These are phyloP conservation scores for Aphaenogaster ashmeadi DNA, from an alignment of 1,140 invertebrate species.

Conservation along the genomic window DNA sequence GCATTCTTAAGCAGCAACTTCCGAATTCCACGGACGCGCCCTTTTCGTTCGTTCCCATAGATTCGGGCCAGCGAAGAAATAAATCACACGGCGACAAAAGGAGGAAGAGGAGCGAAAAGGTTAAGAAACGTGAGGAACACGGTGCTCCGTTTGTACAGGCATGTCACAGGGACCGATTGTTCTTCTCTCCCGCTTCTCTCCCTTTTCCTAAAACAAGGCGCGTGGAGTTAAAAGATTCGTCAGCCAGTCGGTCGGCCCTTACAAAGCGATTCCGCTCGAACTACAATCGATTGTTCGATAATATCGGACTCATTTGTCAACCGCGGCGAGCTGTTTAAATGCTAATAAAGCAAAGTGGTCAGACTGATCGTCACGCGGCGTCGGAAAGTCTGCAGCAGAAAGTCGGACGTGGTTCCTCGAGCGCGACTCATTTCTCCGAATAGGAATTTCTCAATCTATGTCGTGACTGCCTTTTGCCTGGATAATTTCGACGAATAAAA, in stretches of 20 bases:
- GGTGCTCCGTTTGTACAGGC: conserved; percentile 74
- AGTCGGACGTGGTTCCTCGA: conserved; percentile 46
- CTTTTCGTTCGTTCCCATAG: conserved; percentile 68
- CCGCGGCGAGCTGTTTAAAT: conserved; percentile 78
- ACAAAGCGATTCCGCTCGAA: conserved; percentile 69
- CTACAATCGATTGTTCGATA: conserved; percentile 82
- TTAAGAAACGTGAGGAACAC: conserved; percentile 71
- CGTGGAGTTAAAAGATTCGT: conserved; percentile 75
- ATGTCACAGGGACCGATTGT: conserved; percentile 76
- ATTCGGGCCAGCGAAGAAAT: conserved; percentile 37
- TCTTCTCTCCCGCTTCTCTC: conserved; percentile 59
- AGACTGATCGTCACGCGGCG: conserved; percentile 32
- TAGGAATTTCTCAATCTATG: conserved; percentile 42
- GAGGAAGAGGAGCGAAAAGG: conserved; percentile 38
- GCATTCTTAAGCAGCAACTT: conserved; percentile 24
- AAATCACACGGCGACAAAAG: conserved; percentile 56
- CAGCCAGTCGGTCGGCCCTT: conserved; percentile 56
- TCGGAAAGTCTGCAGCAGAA: conserved; percentile 40
- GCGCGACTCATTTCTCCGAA: conserved; percentile 41
- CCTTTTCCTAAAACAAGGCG: conserved; percentile 66
- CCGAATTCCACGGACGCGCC: conserved; percentile 27
- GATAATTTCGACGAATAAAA: background rate
- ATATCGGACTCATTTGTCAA: conserved; percentile 84
- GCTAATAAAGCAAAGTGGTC: conserved; percentile 77
- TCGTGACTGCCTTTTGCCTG: conserved; percentile 1